phyloP scores from a whole-genome alignment of 2,888 invertebrate species.

The Pemphredon lugubris region DNA sequence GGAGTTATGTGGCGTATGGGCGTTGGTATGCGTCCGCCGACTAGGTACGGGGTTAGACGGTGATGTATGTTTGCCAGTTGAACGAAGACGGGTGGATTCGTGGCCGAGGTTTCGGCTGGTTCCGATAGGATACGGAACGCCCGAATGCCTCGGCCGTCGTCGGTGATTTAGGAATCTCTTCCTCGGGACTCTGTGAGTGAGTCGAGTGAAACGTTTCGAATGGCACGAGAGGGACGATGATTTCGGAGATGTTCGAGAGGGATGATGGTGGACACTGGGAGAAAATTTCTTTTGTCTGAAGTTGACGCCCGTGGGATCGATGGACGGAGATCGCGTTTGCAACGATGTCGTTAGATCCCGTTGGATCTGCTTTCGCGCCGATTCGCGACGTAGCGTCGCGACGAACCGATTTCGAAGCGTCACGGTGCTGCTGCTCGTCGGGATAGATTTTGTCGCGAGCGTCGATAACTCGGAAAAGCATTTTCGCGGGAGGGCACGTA shows the following conservation, averaged over 20 bases:
- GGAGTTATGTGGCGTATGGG: conserved; percentile 29
- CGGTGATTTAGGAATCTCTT: conserved; percentile 20
- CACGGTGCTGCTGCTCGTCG: too few relatives aligned
- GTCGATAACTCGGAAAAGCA: too few relatives aligned
- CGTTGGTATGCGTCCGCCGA: conserved; percentile 7
- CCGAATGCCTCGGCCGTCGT: conserved; percentile 30
- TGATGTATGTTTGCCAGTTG: conserved; percentile 51
- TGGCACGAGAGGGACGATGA: conserved; percentile 11
- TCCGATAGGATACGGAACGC: conserved; percentile 39
- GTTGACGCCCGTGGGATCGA: too few relatives aligned
- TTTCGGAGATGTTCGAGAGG: background rate
- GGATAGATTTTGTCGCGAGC: too few relatives aligned
- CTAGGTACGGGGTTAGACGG: conserved; percentile 7
- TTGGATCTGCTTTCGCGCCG: too few relatives aligned
- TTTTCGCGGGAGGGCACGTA: too few relatives aligned
- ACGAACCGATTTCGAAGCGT: too few relatives aligned
- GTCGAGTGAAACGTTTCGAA: conserved; percentile 36
- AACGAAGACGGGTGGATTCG: conserved; percentile 56
- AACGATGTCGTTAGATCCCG: too few relatives aligned
- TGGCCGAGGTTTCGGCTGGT: conserved; percentile 33
- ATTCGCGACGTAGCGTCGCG: too few relatives aligned
- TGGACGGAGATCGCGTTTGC: too few relatives aligned
- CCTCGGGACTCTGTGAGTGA: conserved; percentile 2
- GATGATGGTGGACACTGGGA: background rate
- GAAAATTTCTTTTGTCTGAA: too few relatives aligned